Evolutionary conservation across 2,797 vertebrate species (phyloP).

Genomic region (Rhabdophis nuchalis): DNA sequence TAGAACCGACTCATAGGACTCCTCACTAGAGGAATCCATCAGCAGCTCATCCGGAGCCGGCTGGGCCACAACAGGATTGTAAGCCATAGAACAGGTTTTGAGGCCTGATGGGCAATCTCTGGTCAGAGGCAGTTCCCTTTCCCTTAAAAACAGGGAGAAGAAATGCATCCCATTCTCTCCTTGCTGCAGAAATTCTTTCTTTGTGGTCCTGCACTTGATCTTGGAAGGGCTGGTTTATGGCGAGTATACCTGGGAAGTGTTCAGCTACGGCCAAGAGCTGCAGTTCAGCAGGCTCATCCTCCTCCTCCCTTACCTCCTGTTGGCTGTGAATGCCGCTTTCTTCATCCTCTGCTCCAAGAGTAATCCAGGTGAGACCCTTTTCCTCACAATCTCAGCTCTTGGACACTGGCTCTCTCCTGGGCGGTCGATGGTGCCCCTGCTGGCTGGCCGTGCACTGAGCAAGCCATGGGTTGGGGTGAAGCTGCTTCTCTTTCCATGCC

Average conservation of each 20-base stretch:
- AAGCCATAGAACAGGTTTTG: slow-evolving; percentile 29
- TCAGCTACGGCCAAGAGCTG: slow-evolving; percentile 86
- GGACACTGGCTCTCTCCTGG: fast-evolving
- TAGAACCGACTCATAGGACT: too few relatives aligned
- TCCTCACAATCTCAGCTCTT: fast-evolving
- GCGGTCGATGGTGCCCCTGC: too few relatives aligned
- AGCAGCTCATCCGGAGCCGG: too few relatives aligned
- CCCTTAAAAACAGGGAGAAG: background rate
- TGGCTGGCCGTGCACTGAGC: background rate
- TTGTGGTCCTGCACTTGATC: slow-evolving; percentile 81
- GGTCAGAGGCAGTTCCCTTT: background rate
- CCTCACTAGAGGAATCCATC: too few relatives aligned
- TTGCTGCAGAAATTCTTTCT: slow-evolving; percentile 77
- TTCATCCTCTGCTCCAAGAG: slow-evolving; percentile 82
- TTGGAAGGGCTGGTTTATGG: slow-evolving; percentile 81
- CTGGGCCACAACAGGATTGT: too few relatives aligned
- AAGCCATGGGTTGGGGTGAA: background rate
- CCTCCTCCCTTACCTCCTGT: slow-evolving; percentile 84
- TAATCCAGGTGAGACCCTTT: slow-evolving; percentile 79
- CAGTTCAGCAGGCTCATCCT: slow-evolving; percentile 73
- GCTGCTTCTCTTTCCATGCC: background rate
- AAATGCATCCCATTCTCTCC: background rate
- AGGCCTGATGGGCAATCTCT: slow-evolving; percentile 3
- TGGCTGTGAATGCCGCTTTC: slow-evolving; percentile 75
- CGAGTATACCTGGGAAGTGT: slow-evolving; percentile 88